A percentile compares a stretch with the other conserved stretches of the same genome.
Conservation (phyloP, 2,113 vertebrate species). For the Haplochromis vanheusdeni region DNA sequence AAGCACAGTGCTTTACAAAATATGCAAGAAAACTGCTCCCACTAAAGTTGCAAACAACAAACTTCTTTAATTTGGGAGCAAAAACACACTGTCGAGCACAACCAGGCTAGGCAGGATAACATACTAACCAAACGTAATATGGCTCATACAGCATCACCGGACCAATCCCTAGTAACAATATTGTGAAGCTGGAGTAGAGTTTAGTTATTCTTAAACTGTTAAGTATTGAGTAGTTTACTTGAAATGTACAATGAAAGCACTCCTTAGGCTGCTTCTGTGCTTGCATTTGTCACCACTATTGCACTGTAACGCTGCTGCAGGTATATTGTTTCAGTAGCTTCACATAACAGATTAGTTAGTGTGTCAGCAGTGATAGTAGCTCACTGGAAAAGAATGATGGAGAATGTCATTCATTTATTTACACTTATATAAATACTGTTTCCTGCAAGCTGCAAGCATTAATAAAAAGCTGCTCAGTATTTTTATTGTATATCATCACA, state of each 20-base stretch:
- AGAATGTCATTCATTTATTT: not conserved
- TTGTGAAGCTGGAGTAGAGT: not conserved
- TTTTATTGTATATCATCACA: not conserved
- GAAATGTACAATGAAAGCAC: not conserved
- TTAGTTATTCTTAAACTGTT: not conserved
- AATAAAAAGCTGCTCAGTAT: not conserved
- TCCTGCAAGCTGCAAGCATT: not conserved
- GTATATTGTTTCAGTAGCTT: not conserved
- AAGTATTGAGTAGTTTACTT: not conserved
- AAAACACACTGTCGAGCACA: not conserved
- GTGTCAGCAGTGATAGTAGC: not conserved
- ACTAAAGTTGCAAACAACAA: not conserved
- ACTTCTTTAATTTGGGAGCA: not conserved
- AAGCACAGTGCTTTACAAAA: not conserved
- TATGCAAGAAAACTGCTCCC: not conserved
- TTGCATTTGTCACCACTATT: not conserved
- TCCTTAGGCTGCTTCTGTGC: not conserved
- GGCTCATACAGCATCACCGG: not conserved
- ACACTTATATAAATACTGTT: not conserved
- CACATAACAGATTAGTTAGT: not conserved
- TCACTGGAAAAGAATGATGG: not conserved
- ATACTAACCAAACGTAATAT: not conserved
- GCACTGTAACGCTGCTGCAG: not conserved
- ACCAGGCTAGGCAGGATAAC: not conserved
- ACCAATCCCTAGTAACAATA: not conserved